These are phyloP conservation scores for Apotomis capreana DNA, from an alignment of 2,888 invertebrate genomes.

Conservation along the genomic window DNA sequence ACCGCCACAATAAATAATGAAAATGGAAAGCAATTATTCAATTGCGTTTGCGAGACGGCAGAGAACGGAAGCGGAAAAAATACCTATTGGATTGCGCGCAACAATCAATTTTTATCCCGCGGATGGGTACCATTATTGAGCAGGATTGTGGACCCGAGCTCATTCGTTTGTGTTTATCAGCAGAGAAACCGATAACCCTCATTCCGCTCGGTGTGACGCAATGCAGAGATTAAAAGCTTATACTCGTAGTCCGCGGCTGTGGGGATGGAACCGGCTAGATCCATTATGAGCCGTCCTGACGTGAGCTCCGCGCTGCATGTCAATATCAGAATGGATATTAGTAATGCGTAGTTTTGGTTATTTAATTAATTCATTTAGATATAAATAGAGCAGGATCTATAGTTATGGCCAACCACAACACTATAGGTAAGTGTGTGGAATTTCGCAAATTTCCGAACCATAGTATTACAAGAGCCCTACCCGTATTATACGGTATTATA, in stretches of 20 bases:
- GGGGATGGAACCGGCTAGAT: constrained; percentile 68
- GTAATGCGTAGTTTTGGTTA: constrained; percentile 42
- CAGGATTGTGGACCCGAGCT: constrained; percentile 63
- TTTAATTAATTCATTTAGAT: not conserved
- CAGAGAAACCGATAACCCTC: constrained; percentile 78
- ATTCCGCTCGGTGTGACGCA: constrained; percentile 79
- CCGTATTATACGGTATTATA: no score
- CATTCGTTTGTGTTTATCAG: constrained; percentile 80
- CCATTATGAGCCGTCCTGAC: constrained; percentile 70
- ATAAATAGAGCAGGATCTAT: not conserved
- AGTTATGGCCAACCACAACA: no score
- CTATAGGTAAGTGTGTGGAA: no score
- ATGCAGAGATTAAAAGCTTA: constrained; percentile 81
- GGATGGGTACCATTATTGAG: constrained; percentile 66
- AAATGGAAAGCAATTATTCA: constrained; percentile 63
- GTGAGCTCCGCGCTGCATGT: constrained; percentile 60
- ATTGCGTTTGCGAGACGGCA: constrained; percentile 54
- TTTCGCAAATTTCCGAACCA: no score
- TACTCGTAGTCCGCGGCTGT: constrained; percentile 66
- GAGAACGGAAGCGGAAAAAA: constrained; percentile 61
- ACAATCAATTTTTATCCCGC: constrained; percentile 74
- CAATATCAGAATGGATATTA: constrained; percentile 59
- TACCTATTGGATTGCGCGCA: constrained; percentile 60
- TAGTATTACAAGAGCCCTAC: no score
- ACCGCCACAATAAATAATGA: constrained; percentile 67